Evolutionary conservation across 2,113 vertebrate genomes (phyloP), one percentile per base, ranked within the genome.

Genomic region (Aspiorhynchus laticeps): DNA sequence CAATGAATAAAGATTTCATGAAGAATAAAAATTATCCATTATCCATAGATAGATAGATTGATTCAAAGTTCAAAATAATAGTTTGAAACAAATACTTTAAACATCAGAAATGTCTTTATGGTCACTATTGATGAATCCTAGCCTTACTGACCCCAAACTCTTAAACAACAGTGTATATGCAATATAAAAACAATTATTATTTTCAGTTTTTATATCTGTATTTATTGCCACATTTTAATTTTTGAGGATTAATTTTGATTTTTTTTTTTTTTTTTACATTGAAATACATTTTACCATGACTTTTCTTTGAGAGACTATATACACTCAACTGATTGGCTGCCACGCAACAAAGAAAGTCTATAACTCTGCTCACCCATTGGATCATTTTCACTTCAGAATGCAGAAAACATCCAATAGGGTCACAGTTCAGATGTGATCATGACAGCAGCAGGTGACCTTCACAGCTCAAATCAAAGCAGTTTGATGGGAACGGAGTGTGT

Each of bases 401-500:
- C 33, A 41, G 24, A 28, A 43, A 65, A 31, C 43, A 17, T 46
- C n/a, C 36, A 65, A 46, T 43, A 65, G 14, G 36, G 15, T 65
- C 15, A 28, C 38, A 65, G 12, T 43, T n/a, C 28, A 80, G 53
- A 80, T 38, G 51, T 7, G 51, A 56, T 61, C 24, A 41, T 61
- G 12, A 38, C 24, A 36, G 12, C 53, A 80, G 36, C 78, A 26
- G 33, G 61, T 65, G 80, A 46, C 80, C 59, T 65, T 26, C 3
- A n/a, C 56, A 38, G 19, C 77, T 38, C 53, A 59, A 41, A 80
- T 63, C 36, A 80, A 80, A 80, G 78, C 56, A 17, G 24, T 38
- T 38, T 61, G 78, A 21, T 80, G 31, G 5, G 53, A 80, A 61
- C 6, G 4, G 6, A 61, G 14, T 7, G 1, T 7, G 33, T n/a